phyloP scores from a whole-genome alignment of 2,797 vertebrate species.

The Adrianichthys oophorus region DNA sequence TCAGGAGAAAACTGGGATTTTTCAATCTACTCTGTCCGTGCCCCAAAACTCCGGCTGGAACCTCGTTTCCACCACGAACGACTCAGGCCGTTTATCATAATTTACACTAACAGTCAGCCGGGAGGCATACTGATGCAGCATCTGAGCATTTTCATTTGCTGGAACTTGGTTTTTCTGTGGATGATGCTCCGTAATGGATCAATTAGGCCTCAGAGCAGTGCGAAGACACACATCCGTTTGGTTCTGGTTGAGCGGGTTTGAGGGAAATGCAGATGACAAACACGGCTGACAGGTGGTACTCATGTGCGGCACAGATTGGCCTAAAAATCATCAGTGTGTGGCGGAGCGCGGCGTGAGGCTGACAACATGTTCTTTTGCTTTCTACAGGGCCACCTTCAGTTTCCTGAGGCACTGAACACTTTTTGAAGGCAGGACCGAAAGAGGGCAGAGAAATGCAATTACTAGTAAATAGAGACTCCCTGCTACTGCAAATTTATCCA shows the following conservation, averaged over 20 bases:
- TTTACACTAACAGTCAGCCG: constrained; percentile 29
- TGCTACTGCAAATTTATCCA: constrained; percentile 73
- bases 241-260: constrained; percentile 26
- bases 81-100: constrained; percentile 33
- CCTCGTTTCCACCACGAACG: constrained; percentile 12
- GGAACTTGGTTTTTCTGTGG: constrained; percentile 2
- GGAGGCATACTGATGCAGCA: constrained; percentile 42
- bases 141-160: constrained; percentile 35
- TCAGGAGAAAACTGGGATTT: neutral
- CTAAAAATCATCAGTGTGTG: constrained; percentile 63
- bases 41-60: constrained; percentile 15
- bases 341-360: constrained; percentile 41
- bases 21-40: constrained; percentile 5
- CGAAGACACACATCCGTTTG: constrained; percentile 9
- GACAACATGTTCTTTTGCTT: constrained; percentile 61
- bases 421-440: constrained; percentile 60
- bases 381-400: constrained; percentile 57
- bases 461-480: constrained; percentile 79
- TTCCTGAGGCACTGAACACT: constrained; percentile 61
- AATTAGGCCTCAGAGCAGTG: constrained; percentile 23
- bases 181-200: constrained; percentile 36
- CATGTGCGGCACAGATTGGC: constrained; percentile 58
- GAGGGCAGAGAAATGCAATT: constrained; percentile 78
- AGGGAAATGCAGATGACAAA: constrained; percentile 36
- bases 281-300: constrained; percentile 46